Percentiles rank a stretch among this genome's conserved stretches.
These are phyloP conservation scores for Megalops atlanticus DNA, from an alignment of 2,113 vertebrate species.

Conservation along the genomic window DNA sequence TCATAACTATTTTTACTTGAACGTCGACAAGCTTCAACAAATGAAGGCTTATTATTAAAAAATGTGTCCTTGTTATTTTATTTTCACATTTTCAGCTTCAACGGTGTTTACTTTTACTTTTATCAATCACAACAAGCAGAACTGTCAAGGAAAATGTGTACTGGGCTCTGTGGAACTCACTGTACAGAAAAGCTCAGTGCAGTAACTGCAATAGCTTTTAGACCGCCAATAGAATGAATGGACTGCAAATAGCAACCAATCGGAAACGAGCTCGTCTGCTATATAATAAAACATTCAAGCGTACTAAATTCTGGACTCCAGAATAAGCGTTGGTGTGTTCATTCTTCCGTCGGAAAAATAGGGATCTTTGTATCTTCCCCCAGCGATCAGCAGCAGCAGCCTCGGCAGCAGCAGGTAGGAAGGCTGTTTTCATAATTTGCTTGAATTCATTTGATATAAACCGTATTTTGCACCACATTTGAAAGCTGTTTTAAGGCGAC, in stretches of 20 bases:
- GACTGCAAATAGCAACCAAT: slow-evolving; percentile 86
- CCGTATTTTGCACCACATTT: background rate
- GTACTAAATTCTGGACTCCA: slow-evolving; percentile 41
- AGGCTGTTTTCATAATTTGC: background rate
- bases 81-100: no score
- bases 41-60: no score
- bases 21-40: no score
- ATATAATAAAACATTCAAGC: slow-evolving; percentile 72
- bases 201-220: background rate
- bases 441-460: background rate
- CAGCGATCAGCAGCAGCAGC: slow-evolving; percentile 44
- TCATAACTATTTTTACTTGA: no score
- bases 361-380: slow-evolving; percentile 65
- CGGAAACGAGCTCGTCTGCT: slow-evolving; percentile 47
- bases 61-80: no score
- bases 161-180: background rate
- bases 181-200: background rate
- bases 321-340: slow-evolving; percentile 29
- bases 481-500: background rate
- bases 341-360: slow-evolving; percentile 52
- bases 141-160: background rate
- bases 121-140: no score
- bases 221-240: slow-evolving; percentile 84
- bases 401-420: slow-evolving; percentile 65
- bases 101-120: no score